phyloP scores from a whole-genome alignment of 2,113 vertebrate genomes.

The Saimiri boliviensis region DNA sequence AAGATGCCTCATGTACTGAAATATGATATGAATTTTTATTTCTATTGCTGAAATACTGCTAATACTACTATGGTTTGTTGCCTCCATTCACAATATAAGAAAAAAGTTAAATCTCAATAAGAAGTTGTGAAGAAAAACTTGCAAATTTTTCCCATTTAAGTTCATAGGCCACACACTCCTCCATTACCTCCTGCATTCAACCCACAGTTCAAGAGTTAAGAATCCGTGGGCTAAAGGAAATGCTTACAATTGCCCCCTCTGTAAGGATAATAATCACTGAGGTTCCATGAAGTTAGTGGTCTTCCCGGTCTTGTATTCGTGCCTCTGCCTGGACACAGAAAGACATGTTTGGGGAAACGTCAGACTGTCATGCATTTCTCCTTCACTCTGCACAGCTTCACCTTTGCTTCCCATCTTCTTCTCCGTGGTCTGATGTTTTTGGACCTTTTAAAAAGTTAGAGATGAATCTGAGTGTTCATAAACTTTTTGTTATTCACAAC shows the following conservation, averaged over 20 bases:
- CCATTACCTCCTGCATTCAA: neutral
- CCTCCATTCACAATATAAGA: neutral
- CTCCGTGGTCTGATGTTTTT: neutral
- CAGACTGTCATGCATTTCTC: accelerated
- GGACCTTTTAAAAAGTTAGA: neutral
- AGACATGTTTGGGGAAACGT: neutral
- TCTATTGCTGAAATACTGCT: neutral
- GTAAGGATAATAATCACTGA: neutral
- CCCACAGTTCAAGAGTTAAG: neutral
- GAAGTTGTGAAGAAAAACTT: neutral
- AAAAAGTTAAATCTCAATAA: constrained; percentile 3
- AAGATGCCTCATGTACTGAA: neutral
- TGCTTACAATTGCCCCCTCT: neutral
- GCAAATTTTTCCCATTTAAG: neutral
- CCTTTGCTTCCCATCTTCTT: neutral
- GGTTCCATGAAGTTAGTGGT: neutral
- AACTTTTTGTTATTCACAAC: neutral
- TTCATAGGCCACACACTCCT: neutral
- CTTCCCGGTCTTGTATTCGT: neutral
- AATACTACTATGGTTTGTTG: neutral
- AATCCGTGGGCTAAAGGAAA: neutral
- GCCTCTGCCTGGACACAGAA: neutral
- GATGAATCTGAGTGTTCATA: neutral
- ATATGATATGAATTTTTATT: neutral
- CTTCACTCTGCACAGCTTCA: neutral